Percentiles rank a stretch among this genome's conserved stretches.
phyloP scores from a whole-genome alignment of 2,888 invertebrate genomes.

The Dasysyrphus albostriatus region DNA sequence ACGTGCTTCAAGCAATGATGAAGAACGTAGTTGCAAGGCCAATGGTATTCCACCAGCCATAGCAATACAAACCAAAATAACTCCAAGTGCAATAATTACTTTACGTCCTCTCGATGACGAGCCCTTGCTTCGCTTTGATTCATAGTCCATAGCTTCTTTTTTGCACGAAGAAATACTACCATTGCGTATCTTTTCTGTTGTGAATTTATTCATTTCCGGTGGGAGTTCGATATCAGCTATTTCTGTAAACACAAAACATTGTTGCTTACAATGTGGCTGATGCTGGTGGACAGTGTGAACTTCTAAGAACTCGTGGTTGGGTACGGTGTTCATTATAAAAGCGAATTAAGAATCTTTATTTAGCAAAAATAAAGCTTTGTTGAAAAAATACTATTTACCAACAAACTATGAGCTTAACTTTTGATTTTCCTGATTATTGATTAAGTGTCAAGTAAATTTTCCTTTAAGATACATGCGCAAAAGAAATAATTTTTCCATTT shows the following conservation, averaged over 20 bases:
- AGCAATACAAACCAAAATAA: conserved; percentile 81
- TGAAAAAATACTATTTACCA: conserved; percentile 58
- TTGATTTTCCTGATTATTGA: conserved; percentile 54
- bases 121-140: conserved; percentile 66
- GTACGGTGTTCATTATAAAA: conserved; percentile 82
- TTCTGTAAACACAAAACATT: conserved; percentile 84
- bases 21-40: conserved; percentile 85
- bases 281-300: conserved; percentile 82
- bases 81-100: conserved; percentile 80
- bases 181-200: conserved; percentile 82
- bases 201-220: conserved; percentile 83
- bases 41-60: conserved; percentile 85
- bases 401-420: conserved; percentile 42
- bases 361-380: neutral
- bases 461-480: conserved; percentile 44
- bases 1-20: conserved; percentile 85
- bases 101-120: conserved; percentile 80
- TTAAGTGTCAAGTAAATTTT: conserved; percentile 57
- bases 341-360: neutral
- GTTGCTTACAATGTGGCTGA: conserved; percentile 83
- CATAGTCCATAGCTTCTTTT: conserved; percentile 79
- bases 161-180: conserved; percentile 81
- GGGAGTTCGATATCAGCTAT: conserved; percentile 84
- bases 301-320: conserved; percentile 83
- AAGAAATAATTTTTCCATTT: neutral